These are phyloP conservation scores for Aptenodytes patagonicus DNA, from an alignment of 2,113 vertebrate species.

Conservation along the genomic window DNA sequence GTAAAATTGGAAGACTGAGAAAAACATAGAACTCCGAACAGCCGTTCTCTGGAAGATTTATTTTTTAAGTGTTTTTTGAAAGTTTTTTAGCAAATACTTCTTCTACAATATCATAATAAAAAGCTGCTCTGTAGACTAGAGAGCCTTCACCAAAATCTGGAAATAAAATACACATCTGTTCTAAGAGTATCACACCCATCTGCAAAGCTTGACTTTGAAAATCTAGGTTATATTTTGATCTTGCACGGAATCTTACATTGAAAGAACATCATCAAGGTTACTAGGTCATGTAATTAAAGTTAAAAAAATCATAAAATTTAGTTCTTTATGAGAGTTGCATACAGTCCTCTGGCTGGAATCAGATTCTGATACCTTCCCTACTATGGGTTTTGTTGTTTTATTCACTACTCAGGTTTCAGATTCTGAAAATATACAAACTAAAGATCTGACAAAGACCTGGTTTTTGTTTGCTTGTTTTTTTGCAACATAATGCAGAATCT, in stretches of 20 bases:
- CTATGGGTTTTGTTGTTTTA: not conserved
- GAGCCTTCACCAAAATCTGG: not conserved
- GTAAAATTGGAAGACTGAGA: not conserved
- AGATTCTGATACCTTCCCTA: not conserved
- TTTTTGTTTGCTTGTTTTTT: not conserved
- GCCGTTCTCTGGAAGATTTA: not conserved
- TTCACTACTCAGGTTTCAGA: not conserved
- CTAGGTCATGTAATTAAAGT: not conserved
- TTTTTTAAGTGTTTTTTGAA: not conserved
- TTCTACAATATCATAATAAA: not conserved
- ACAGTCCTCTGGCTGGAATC: not conserved
- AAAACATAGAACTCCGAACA: not conserved
- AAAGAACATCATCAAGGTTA: not conserved
- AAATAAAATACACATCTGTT: not conserved
- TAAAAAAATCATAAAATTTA: not conserved
- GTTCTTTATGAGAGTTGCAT: not conserved
- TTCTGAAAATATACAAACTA: not conserved
- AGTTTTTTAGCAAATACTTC: not conserved
- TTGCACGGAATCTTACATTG: not conserved
- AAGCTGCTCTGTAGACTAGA: not conserved
- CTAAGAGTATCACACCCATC: not conserved
- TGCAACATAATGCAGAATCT: not conserved
- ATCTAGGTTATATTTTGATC: not conserved
- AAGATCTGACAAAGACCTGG: not conserved
- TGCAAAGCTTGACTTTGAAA: not conserved